These are phyloP conservation scores for Channallabes apus DNA, from an alignment of 2,797 vertebrate species.

Conservation along the genomic window DNA sequence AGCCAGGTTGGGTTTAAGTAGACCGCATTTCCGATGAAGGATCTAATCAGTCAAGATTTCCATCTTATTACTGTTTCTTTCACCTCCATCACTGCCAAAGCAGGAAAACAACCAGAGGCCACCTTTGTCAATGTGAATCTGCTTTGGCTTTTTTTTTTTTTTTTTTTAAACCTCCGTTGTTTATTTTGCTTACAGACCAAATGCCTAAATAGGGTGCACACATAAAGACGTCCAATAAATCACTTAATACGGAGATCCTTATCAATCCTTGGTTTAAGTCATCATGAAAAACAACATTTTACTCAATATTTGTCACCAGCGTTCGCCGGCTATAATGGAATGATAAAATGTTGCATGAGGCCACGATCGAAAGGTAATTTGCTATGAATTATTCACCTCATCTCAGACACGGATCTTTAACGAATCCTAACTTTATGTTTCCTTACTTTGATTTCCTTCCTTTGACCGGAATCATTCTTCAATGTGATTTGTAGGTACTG, in stretches of 20 bases:
- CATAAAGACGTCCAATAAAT: conserved; percentile 55
- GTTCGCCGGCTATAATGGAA: conserved; percentile 46
- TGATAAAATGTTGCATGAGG: conserved; percentile 44
- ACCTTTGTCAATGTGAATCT: conserved; percentile 62
- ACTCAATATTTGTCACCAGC: conserved; percentile 49
- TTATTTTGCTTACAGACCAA: conserved; percentile 51
- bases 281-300: conserved; percentile 53
- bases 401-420: conserved; percentile 35
- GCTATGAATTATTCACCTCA: conserved; percentile 29
- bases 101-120: conserved; percentile 64
- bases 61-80: conserved; percentile 71
- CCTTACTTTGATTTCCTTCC: background rate
- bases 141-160: background rate
- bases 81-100: conserved; percentile 61
- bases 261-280: conserved; percentile 52
- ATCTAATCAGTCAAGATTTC: conserved; percentile 63
- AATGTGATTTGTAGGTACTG: background rate
- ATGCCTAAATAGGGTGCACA: conserved; percentile 49
- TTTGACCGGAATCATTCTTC: conserved; percentile 19
- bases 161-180: conserved; percentile 58
- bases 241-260: conserved; percentile 52
- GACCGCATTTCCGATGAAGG: conserved; percentile 63
- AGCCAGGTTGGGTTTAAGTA: conserved; percentile 53
- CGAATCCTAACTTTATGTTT: conserved; percentile 16
- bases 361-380: conserved; percentile 45